Evolutionary conservation across 2,113 vertebrate genomes (phyloP).

Genomic region (Patagioenas fasciata): DNA sequence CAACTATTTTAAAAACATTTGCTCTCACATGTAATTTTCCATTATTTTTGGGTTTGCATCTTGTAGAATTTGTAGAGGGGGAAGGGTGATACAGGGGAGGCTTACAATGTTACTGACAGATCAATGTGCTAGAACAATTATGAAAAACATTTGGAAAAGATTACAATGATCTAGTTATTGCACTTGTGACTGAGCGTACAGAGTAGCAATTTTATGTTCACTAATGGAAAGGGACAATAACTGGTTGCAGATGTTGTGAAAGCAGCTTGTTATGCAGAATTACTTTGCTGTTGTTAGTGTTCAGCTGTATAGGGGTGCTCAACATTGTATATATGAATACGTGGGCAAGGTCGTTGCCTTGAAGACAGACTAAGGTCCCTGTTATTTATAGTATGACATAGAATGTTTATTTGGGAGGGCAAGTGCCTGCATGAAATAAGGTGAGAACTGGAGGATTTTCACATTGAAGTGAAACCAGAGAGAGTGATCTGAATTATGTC

Average conservation of each 20-base stretch:
- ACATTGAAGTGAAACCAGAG: background rate
- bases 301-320: background rate
- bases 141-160: background rate
- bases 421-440: background rate
- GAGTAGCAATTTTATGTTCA: conserved; percentile 2
- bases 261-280: conserved; percentile 21
- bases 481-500: background rate
- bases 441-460: background rate
- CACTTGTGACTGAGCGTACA: background rate
- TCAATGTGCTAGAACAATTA: background rate
- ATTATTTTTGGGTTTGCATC: background rate
- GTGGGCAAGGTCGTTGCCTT: background rate
- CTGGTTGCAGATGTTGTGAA: conserved; percentile 25
- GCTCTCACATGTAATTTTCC: background rate
- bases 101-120: background rate
- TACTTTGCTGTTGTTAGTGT: background rate
- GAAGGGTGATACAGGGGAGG: background rate
- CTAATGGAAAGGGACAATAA: conserved; percentile 44
- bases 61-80: background rate
- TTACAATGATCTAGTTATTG: background rate
- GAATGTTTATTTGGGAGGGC: background rate
- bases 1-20: background rate
- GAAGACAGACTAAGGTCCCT: background rate
- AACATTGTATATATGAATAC: background rate
- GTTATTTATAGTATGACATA: background rate